These are phyloP conservation scores for Glossosoma conforme DNA, from an alignment of 1,140 invertebrate genomes.

Conservation along the genomic window DNA sequence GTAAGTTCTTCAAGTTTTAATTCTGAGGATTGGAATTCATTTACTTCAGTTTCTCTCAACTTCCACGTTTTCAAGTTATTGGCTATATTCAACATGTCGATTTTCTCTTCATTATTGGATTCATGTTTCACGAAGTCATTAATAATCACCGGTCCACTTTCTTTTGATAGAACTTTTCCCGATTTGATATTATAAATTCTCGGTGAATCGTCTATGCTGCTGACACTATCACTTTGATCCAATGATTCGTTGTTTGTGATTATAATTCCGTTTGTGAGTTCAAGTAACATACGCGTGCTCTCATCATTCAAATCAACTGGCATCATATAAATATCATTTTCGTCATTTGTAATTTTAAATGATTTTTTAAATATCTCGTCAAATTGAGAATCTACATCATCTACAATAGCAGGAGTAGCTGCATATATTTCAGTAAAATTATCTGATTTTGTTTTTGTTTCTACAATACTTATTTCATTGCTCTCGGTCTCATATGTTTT, in stretches of 20 bases:
- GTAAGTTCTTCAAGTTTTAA: slow-evolving; percentile 32
- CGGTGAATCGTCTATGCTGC: slow-evolving; percentile 45
- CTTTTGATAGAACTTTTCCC: slow-evolving; percentile 39
- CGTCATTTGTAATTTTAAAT: slow-evolving; percentile 16
- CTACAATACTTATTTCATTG: too few species aligned
- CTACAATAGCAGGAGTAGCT: slow-evolving; percentile 15
- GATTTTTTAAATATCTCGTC: slow-evolving; percentile 26
- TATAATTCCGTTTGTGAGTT: slow-evolving; percentile 20
- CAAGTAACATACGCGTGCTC: slow-evolving; percentile 8
- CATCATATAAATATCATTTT: slow-evolving; percentile 8
- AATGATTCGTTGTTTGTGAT: slow-evolving; percentile 29
- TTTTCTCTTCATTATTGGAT: slow-evolving; percentile 2
- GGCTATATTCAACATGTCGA: background rate
- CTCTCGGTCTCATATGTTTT: too few species aligned
- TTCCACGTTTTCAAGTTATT: slow-evolving; percentile 21
- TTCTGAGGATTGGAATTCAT: slow-evolving; percentile 13
- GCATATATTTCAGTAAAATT: too few species aligned
- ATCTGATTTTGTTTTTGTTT: too few species aligned
- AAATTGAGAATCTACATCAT: slow-evolving; percentile 25
- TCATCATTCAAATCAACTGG: slow-evolving; percentile 16
- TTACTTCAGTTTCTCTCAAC: slow-evolving; percentile 8
- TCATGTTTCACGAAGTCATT: background rate
- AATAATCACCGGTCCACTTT: background rate
- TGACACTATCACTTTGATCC: slow-evolving; percentile 39
- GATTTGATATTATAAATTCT: slow-evolving; percentile 50